Evolutionary conservation across 2,888 invertebrate species (phyloP).

Genomic region (Pseudolycoriella hygida): DNA sequence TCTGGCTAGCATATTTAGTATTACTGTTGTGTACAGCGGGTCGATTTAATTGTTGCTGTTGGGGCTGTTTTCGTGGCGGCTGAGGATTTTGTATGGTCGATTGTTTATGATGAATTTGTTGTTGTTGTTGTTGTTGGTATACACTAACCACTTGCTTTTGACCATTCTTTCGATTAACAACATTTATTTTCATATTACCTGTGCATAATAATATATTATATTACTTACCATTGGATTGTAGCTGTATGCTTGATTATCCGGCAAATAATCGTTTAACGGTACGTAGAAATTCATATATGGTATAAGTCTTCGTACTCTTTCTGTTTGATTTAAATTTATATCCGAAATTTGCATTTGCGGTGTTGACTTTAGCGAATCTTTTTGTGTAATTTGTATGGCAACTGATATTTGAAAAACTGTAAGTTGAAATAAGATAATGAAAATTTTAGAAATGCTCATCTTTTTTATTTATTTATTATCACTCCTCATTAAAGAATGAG

Average conservation of each 20-base stretch:
- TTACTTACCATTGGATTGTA: not conserved
- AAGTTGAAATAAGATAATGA: no score
- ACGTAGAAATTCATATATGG: slow-evolving; percentile 71
- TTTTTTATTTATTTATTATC: no score
- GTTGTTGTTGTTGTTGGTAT: slow-evolving; percentile 15
- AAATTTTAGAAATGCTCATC: no score
- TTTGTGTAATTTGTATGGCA: no score
- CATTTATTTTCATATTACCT: not conserved
- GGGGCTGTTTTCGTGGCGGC: slow-evolving; percentile 4
- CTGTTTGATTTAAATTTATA: slow-evolving; percentile 14
- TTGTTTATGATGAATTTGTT: slow-evolving; percentile 4
- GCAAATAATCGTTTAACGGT: slow-evolving; percentile 38
- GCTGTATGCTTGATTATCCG: slow-evolving; percentile 5
- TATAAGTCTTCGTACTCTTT: slow-evolving; percentile 58
- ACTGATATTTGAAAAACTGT: no score
- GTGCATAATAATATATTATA: no score
- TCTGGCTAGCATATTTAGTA: slow-evolving; percentile 13
- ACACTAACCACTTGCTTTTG: slow-evolving; percentile 17
- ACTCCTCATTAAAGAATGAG: no score
- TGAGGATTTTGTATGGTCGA: slow-evolving; percentile 10
- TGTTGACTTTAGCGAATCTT: no score
- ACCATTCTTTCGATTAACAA: not conserved
- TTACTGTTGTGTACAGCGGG: slow-evolving; percentile 6
- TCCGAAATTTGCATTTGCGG: no score
- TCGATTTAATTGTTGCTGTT: slow-evolving; percentile 4